Evolutionary conservation across 2,888 invertebrate genomes (phyloP).

Genomic region (Acanthopleura granulata): DNA sequence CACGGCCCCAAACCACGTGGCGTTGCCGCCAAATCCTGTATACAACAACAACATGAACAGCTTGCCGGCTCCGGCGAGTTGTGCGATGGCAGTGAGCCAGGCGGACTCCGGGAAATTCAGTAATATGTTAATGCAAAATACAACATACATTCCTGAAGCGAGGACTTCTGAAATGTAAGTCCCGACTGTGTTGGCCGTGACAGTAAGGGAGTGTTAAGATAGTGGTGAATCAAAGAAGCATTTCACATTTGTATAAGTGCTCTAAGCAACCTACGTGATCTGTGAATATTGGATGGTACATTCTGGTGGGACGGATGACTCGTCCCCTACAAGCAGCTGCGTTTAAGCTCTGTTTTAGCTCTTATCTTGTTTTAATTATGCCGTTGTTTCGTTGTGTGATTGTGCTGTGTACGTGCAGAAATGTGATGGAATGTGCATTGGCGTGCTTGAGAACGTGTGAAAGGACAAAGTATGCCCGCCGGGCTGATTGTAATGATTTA

Average conservation of each 20-base stretch:
- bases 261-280: constrained; percentile 5
- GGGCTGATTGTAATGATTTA: no score
- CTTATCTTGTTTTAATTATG: background rate
- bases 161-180: constrained; percentile 13
- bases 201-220: background rate
- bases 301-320: background rate
- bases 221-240: no score
- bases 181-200: background rate
- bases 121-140: constrained; percentile 11
- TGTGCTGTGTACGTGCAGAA: no score
- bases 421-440: no score
- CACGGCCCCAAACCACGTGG: background rate
- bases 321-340: background rate
- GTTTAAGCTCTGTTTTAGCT: background rate
- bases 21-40: background rate
- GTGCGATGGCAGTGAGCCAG: constrained; percentile 8
- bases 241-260: background rate
- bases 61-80: background rate
- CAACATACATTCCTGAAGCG: constrained; percentile 7
- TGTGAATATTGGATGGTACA: background rate
- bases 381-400: background rate
- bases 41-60: constrained; percentile 17
- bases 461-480: no score
- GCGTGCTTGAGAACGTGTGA: no score
- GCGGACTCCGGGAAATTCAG: constrained; percentile 12